Evolutionary conservation across 1,140 invertebrate genomes (phyloP), one percentile per base, ranked within the genome.

Genomic region (Solenopsis fugax): DNA sequence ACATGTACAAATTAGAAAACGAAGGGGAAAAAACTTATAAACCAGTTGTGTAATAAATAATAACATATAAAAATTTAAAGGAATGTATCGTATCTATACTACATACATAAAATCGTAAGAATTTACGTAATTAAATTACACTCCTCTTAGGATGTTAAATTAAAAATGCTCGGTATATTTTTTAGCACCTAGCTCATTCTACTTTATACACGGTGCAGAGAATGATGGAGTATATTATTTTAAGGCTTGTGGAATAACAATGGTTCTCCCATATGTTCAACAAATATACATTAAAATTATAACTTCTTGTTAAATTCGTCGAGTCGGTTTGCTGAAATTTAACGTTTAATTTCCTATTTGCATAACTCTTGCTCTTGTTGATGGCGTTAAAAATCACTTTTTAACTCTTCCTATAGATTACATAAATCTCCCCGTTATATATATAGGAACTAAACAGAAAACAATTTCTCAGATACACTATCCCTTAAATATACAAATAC

Each of bases 371-470:
- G 52, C n/a, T 81, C 29, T 58, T 81, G 9, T 45, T 45, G 34
- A 24, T 71, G 52, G 34, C 50, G n/a, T 81, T 10, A 29, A 69
- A 81, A 71, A 60, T 72, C 50, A 37, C 7, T 29, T 56, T 85
- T 18, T 45, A 85, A 60, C 48, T 77, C 54, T 77, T 45, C 9
- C 12, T 41, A 62, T 50, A 37, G n/a, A 84, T 81, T 81, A 81
- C 48, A 69, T 13, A 72, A n/a, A 52, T 60, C 37, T 67, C 54
- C 78, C n/a, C 50, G 12, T 78, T 64, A 45, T 29, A 29, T 37
- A 12, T 69, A 84, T 91, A 77, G 86, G 89, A 88, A 90, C 87
- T 72, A 85, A 90, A 81, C 75, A 50, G 71, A 90, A 91, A 52
- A 86, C 52, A 90, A 87, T 81, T 77, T 80, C 90, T 86, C 73